A percentile compares a stretch with the other conserved stretches of the same genome.
These are phyloP conservation scores for Scaptomyza reducta DNA, from an alignment of 2,888 invertebrate species.

Conservation along the genomic window DNA sequence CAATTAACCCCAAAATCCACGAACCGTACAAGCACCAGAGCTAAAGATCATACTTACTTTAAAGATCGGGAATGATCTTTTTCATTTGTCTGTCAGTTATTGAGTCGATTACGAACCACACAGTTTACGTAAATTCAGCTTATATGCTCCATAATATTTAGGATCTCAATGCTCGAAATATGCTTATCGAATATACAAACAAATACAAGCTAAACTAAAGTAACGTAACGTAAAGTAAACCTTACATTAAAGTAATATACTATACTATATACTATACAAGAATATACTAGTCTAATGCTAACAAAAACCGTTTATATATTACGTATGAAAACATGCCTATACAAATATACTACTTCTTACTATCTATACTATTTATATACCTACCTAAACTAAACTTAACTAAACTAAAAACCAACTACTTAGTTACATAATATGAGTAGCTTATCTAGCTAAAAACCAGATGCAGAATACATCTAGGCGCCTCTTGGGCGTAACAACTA, in stretches of 20 bases:
- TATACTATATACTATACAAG: conserved; percentile 19
- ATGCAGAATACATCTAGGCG: conserved; percentile 43
- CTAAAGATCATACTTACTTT: conserved; percentile 7
- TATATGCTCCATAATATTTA: neutral
- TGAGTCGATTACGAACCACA: conserved; percentile 6
- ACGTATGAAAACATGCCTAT: conserved; percentile 37
- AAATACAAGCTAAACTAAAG: conserved; percentile 1
- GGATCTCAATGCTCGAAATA: neutral
- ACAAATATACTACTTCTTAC: conserved; percentile 32
- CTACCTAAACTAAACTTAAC: conserved; percentile 28
- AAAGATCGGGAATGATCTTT: conserved; percentile 6
- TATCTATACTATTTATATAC: conserved; percentile 34
- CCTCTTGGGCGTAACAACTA: conserved; percentile 35
- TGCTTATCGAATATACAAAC: conserved; percentile 1
- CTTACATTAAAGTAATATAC: conserved; percentile 34
- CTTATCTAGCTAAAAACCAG: conserved; percentile 42
- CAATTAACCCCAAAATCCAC: conserved; percentile 21
- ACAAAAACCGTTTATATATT: conserved; percentile 19
- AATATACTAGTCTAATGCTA: conserved; percentile 24
- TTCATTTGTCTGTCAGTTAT: conserved; percentile 22
- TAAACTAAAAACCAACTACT: conserved; percentile 41
- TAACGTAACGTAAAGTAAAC: conserved; percentile 16
- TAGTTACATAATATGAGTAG: conserved; percentile 57
- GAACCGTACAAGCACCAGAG: conserved; percentile 2
- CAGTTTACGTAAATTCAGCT: conserved; percentile 5